Evolutionary conservation across 2,113 vertebrate species (phyloP), one percentile per base, ranked within the genome.

Genomic region (Neodon shergylaensis): DNA sequence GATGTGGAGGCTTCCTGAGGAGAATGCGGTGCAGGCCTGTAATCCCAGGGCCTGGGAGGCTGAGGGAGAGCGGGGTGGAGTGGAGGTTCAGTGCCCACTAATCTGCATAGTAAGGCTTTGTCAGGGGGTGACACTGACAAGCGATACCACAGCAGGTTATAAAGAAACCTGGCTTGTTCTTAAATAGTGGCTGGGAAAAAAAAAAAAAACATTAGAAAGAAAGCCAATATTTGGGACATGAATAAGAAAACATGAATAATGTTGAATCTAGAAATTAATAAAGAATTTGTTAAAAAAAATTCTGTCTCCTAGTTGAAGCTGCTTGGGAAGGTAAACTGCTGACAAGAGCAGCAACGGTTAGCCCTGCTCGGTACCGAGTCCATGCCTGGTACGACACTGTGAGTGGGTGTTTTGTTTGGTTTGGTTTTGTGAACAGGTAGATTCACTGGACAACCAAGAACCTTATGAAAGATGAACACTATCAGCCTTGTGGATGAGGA

Each of bases 211-310:
- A 17, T 86, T 44, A 49, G 47, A 49, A 86, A 49, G 21, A 52
- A 87, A 70, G 21, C 42, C 31, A 70, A 26, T 52, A 52, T 52
- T 70, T 87, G 33, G 33, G 33, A 70, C 44, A 21, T 52, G 91
- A 97, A 63, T 85, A 93, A 95, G 90, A 82, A 92, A 1, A 81
- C 24, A 91, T 6, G 2, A 95, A 82, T 31, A 87, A 76, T 76
- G 63, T 76, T 54, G 17, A 42, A 94, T 86, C 26, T 72, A 49
- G 42, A 76, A 83, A 92, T 74, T 61, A 28, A 76, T 70, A 78
- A 72, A 74, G 42, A 68, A 66, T 47, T 85, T 89, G 16, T 92
- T 70, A 26, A 9, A 65, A 87, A 19, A 88, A 95, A 93, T 47
- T 63, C 84, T 81, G 11, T 52, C 13, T 49, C 28, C 58, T 44